A percentile compares a stretch with the other conserved stretches of the same genome.
Conservation (phyloP, 2,113 vertebrate species). For the Syrrhaptes paradoxus region DNA sequence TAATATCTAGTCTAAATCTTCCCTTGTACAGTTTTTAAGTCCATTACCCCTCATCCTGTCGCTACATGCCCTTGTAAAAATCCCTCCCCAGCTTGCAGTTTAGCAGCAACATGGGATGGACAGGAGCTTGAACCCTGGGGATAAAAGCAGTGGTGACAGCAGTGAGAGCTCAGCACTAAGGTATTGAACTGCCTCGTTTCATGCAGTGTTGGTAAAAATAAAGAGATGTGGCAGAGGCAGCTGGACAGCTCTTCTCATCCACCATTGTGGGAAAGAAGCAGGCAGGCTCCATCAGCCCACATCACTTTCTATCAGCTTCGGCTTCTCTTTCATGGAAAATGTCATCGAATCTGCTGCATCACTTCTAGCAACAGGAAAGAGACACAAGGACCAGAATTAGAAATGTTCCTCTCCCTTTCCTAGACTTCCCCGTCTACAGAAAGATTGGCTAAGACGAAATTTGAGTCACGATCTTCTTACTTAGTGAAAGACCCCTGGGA, state of each 20-base stretch:
- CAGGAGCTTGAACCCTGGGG: not conserved
- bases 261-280: not conserved
- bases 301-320: not conserved
- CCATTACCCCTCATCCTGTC: too few relatives aligned
- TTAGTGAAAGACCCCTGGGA: not conserved
- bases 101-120: not conserved
- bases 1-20: too few relatives aligned
- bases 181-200: not conserved
- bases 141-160: not conserved
- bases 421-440: not conserved
- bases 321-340: slow-evolving; percentile 6
- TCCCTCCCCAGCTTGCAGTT: not conserved
- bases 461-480: not conserved
- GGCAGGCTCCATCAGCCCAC: not conserved
- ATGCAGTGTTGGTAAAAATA: not conserved
- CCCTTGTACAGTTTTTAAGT: too few relatives aligned
- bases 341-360: not conserved
- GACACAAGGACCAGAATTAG: not conserved
- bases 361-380: not conserved
- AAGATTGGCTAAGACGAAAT: not conserved
- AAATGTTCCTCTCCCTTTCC: not conserved
- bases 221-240: not conserved
- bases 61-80: too few relatives aligned
- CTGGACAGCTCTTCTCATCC: not conserved
- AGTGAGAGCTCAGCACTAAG: rapidly evolving